Evolutionary conservation across 2,888 invertebrate species (phyloP).

Genomic region (Hedya salicella): DNA sequence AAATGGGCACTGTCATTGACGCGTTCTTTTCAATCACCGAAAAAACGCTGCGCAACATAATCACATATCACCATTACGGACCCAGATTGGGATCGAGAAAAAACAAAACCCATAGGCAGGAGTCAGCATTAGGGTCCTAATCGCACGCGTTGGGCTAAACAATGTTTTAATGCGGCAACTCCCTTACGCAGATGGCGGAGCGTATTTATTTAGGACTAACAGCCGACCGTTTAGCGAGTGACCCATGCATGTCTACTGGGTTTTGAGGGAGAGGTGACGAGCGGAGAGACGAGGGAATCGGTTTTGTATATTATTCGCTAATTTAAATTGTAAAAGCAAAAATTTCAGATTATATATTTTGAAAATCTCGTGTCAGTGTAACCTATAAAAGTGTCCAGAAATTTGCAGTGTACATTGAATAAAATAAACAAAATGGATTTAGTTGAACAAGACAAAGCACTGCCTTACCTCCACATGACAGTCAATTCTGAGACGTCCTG

Average conservation of each 20-base stretch:
- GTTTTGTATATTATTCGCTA: too few species aligned
- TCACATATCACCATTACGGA: constrained; percentile 42
- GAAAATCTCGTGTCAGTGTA: too few species aligned
- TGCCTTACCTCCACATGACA: too few species aligned
- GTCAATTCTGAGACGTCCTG: too few species aligned
- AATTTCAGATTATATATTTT: too few species aligned
- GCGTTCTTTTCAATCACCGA: constrained; percentile 20
- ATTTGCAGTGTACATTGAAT: too few species aligned
- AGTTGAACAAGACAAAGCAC: too few species aligned
- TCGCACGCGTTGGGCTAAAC: constrained; percentile 79
- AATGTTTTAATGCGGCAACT: constrained; percentile 79
- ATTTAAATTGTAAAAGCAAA: too few species aligned
- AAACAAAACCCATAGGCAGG: constrained; percentile 59
- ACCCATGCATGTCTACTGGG: constrained; percentile 51
- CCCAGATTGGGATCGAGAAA: constrained; percentile 64
- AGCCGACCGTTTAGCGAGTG: constrained; percentile 78
- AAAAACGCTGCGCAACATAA: constrained; percentile 15
- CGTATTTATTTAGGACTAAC: constrained; percentile 84
- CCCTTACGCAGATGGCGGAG: constrained; percentile 75
- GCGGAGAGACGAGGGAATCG: too few species aligned
- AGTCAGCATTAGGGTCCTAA: constrained; percentile 72
- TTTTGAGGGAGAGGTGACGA: constrained; percentile 39
- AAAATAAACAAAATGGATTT: too few species aligned
- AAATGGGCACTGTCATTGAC: neutral
- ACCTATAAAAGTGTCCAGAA: too few species aligned